phyloP scores from a whole-genome alignment of 2,113 vertebrate genomes.

The Acanthochromis polyacanthus region DNA sequence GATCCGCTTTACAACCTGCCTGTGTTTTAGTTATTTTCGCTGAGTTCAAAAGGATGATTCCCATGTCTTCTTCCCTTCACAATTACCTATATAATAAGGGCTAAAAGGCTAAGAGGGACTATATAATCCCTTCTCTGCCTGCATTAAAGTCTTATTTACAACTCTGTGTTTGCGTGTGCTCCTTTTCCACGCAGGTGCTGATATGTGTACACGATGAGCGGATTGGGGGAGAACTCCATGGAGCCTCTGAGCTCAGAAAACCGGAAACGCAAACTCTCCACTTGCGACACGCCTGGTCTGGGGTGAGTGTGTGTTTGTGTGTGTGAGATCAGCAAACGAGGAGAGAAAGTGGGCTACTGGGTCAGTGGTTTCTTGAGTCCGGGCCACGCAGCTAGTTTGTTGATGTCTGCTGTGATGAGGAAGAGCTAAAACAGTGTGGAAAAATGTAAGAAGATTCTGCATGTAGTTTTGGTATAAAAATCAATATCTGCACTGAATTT shows the following conservation, averaged over 20 bases:
- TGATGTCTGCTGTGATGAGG: slow-evolving; percentile 20
- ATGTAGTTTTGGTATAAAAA: background rate
- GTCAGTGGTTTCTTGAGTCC: slow-evolving; percentile 57
- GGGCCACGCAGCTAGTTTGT: slow-evolving; percentile 14
- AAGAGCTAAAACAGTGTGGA: background rate
- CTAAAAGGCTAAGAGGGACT: slow-evolving; percentile 38
- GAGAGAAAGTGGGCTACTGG: slow-evolving; percentile 64
- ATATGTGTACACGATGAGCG: slow-evolving; percentile 92
- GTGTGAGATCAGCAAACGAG: slow-evolving; percentile 20
- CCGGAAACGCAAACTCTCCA: slow-evolving; percentile 93
- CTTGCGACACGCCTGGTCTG: slow-evolving; percentile 89
- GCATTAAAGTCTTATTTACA: slow-evolving; percentile 21
- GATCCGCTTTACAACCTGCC: slow-evolving; percentile 30
- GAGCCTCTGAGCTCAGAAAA: slow-evolving; percentile 89
- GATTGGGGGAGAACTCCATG: slow-evolving; percentile 93
- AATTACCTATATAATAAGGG: slow-evolving; percentile 33
- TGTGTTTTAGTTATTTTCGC: slow-evolving; percentile 36
- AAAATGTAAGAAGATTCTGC: background rate
- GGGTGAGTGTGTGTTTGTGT: slow-evolving; percentile 84
- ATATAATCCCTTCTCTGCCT: slow-evolving; percentile 32
- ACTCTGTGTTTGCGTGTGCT: slow-evolving; percentile 11
- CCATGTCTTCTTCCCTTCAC: slow-evolving; percentile 25
- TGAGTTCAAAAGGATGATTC: slow-evolving; percentile 46
- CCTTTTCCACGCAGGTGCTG: slow-evolving; percentile 86
- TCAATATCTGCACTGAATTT: background rate